phyloP scores from a whole-genome alignment of 1,140 invertebrate species.

The Lucilia cuprina region DNA sequence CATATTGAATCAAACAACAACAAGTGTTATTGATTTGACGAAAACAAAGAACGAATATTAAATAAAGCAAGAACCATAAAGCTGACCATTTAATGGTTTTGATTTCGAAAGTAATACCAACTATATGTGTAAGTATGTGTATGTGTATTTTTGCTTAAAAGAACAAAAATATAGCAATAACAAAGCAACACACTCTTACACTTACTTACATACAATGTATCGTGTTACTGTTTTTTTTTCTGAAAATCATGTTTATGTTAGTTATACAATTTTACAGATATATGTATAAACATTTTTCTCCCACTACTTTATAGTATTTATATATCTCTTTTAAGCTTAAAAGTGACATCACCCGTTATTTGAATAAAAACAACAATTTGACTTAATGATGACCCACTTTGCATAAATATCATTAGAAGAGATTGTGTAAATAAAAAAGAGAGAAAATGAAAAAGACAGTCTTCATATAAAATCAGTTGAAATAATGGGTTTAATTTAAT shows the following conservation, averaged over 20 bases:
- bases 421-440: too few species aligned
- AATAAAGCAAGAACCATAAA: background rate
- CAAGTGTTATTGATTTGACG: constrained; percentile 9
- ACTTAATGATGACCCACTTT: too few species aligned
- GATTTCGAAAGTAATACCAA: constrained; percentile 9
- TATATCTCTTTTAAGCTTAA: background rate
- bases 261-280: background rate
- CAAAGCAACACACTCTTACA: background rate
- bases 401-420: too few species aligned
- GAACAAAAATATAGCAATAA: background rate
- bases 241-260: background rate
- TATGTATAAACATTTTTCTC: background rate
- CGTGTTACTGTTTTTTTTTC: background rate
- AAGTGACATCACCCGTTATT: background rate
- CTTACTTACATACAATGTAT: background rate
- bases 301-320: background rate
- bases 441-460: too few species aligned
- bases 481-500: too few species aligned
- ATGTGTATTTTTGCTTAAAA: background rate
- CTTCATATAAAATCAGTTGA: too few species aligned
- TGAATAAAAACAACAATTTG: background rate
- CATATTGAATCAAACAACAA: background rate
- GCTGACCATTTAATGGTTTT: constrained; percentile 14
- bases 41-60: background rate
- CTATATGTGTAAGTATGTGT: background rate